Conservation (phyloP, 2,113 vertebrate species). For the Tamias sibiricus region DNA sequence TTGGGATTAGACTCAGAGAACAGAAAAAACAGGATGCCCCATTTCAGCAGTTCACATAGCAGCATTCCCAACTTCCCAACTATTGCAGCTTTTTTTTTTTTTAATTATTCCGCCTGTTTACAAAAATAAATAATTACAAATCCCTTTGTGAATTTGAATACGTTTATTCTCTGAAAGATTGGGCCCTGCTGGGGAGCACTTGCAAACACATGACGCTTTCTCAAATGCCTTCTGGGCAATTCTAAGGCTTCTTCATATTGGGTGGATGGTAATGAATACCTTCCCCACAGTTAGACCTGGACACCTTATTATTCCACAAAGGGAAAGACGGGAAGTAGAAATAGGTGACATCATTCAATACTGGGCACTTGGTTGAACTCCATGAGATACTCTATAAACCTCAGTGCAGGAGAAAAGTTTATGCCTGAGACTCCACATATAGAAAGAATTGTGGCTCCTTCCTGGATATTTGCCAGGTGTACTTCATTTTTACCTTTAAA, state of each 20-base stretch:
- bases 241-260: conserved; percentile 43
- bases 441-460: background rate
- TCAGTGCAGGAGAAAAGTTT: background rate
- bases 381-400: background rate
- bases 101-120: conserved; percentile 51
- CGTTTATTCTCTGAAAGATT: conserved; percentile 60
- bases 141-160: conserved; percentile 39
- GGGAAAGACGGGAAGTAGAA: conserved; percentile 1
- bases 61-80: background rate
- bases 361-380: background rate
- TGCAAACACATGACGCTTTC: conserved; percentile 12
- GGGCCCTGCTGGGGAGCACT: conserved; percentile 36
- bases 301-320: conserved; percentile 28
- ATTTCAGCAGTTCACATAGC: background rate
- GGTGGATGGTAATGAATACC: conserved; percentile 49
- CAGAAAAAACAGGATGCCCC: background rate
- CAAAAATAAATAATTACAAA: conserved; percentile 64
- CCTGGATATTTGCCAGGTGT: background rate
- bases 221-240: conserved; percentile 35
- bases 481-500: background rate
- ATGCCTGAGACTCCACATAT: background rate
- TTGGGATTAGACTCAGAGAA: background rate
- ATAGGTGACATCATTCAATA: background rate
- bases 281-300: background rate
- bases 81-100: background rate